Conservation (phyloP, 2,888 invertebrate species). For the Carcina quercana region DNA sequence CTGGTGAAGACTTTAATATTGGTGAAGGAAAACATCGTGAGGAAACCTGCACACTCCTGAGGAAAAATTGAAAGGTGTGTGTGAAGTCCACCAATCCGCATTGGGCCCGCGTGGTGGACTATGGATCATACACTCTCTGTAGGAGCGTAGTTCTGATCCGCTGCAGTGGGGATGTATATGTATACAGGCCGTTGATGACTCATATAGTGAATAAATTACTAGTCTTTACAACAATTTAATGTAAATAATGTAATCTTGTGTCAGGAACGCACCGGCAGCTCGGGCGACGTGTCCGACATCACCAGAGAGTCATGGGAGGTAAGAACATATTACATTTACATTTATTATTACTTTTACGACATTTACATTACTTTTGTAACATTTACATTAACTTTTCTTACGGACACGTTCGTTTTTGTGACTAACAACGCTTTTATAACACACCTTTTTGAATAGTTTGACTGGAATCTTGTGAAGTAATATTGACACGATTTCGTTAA, state of each 20-base stretch:
- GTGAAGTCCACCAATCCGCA: too few relatives aligned
- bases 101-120: too few relatives aligned
- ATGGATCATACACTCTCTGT: too few relatives aligned
- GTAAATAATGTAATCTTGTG: conserved; percentile 25
- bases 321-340: conserved; percentile 46
- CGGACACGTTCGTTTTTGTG: conserved; percentile 34
- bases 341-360: conserved; percentile 3
- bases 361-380: conserved; percentile 10
- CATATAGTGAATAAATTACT: too few relatives aligned
- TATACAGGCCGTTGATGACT: too few relatives aligned
- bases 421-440: conserved; percentile 39
- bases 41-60: too few relatives aligned
- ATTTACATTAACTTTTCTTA: conserved; percentile 19
- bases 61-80: too few relatives aligned
- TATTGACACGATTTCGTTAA: too few relatives aligned
- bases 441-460: conserved; percentile 48
- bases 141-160: too few relatives aligned
- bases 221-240: not conserved
- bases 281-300: conserved; percentile 84
- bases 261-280: conserved; percentile 76
- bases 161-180: too few relatives aligned
- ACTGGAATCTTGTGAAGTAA: too few relatives aligned
- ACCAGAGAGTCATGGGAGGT: conserved; percentile 97
- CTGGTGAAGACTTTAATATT: not conserved
- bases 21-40: too few relatives aligned